Evolutionary conservation across 2,797 vertebrate genomes (phyloP), one percentile per base, ranked within the genome.

Genomic region (Muraenolepis orangiensis): DNA sequence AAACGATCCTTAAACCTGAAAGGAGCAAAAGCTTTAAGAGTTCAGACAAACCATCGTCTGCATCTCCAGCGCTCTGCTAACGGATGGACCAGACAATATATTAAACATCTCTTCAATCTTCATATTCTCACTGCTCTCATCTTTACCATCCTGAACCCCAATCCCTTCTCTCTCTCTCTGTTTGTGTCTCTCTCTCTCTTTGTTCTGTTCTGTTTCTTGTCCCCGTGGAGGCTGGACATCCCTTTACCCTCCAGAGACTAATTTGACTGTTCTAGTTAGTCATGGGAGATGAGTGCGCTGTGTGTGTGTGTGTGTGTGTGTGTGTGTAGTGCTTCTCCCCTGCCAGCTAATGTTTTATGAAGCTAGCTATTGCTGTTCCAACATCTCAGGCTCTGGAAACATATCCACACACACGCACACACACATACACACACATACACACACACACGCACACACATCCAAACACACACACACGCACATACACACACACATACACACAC

Each of bases 251-350:
- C 93, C 80, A 86, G 93, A 90, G 92, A 87, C 92, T 93, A 92
- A 94, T 94, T 94, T 94, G 87, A 87, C 89, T 91, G 86, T 91
- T 88, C 87, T 90, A 86, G 88, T 86, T 91, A 87, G 86, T 87
- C 88, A 84, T 73, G 57, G 84, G 88, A 85, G 84, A 46, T 76
- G 6, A 66, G 7, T 76, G 12, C 75, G 36, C 36, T 84, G 69
- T 76, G 66, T 78, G 76, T 75, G 67, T 72, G 69, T 76, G 75
- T 76, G 75, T 76, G 70, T 76, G 75, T 76, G 74, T 76, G 74
- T 73, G n/a, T 73, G 66, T 77, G 31, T 28, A 67, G 71, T 76
- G 66, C 74, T 72, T 85, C 79, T 90, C 90, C 89, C 88, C 82
- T 85, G 90, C 82, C 85, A 90, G 87, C 84, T 88, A 80, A 85